Conservation (phyloP, 1,140 invertebrate species). For the Oedothorax gibbosus region DNA sequence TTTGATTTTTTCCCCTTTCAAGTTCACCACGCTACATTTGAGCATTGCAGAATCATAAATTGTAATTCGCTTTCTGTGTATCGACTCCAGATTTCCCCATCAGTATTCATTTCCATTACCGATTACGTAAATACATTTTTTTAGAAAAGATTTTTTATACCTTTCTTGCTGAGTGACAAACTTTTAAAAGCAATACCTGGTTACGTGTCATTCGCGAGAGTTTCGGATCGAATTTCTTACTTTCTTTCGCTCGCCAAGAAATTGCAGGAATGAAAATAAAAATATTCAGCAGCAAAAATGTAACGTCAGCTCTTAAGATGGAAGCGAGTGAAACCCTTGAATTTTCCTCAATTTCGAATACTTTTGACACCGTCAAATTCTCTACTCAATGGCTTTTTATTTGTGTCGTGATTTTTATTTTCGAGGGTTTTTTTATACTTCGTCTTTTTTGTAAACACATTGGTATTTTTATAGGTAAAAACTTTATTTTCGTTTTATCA, state of each 20-base stretch:
- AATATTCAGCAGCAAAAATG: not conserved
- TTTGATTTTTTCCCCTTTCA: conserved; percentile 14
- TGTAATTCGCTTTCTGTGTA: conserved; percentile 56
- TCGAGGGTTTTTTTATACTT: no score
- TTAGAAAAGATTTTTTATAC: not conserved
- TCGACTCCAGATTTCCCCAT: conserved; percentile 13
- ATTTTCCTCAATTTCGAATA: not conserved
- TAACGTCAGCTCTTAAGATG: conserved; percentile 26
- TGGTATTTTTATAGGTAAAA: no score
- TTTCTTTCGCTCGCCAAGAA: conserved; percentile 5
- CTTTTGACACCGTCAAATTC: not conserved
- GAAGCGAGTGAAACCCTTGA: conserved; percentile 29
- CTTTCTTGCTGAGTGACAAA: conserved; percentile 31
- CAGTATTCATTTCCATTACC: conserved; percentile 47
- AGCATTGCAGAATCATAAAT: conserved; percentile 44
- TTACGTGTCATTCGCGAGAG: conserved; percentile 42
- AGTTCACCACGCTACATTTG: conserved; percentile 6
- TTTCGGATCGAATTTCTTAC: conserved; percentile 21
- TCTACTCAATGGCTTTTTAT: not conserved
- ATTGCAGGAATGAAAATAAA: not conserved
- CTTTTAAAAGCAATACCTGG: conserved; percentile 52
- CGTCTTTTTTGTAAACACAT: no score
- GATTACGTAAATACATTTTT: conserved; percentile 18
- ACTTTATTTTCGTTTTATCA: no score
- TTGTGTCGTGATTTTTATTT: no score